Conservation (phyloP, 1,140 invertebrate species). For the Leucophenga varia region DNA sequence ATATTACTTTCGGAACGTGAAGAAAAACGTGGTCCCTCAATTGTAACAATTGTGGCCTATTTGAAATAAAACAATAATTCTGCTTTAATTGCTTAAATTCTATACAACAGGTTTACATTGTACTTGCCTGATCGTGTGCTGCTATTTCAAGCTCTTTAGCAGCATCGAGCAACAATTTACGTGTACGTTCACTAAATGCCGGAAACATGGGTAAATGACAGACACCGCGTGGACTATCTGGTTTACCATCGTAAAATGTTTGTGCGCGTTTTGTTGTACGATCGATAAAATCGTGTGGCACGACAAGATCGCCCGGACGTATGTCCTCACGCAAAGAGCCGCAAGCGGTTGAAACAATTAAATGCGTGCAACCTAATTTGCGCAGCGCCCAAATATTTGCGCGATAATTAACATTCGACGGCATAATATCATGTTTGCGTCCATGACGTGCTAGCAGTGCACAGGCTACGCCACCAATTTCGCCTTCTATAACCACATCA, state of each 20-base stretch:
- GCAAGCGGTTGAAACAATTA: slow-evolving; percentile 65
- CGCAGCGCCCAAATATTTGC: slow-evolving; percentile 94
- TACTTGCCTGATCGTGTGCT: slow-evolving; percentile 66
- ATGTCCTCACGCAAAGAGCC: slow-evolving; percentile 87
- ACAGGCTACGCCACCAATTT: slow-evolving; percentile 73
- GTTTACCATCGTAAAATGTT: slow-evolving; percentile 84
- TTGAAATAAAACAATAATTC: too few relatives aligned
- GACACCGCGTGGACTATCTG: slow-evolving; percentile 66
- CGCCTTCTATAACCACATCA: slow-evolving; percentile 72
- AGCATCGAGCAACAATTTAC: slow-evolving; percentile 67
- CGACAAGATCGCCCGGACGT: slow-evolving; percentile 80
- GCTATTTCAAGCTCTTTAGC: slow-evolving; percentile 62
- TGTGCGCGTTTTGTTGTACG: slow-evolving; percentile 69
- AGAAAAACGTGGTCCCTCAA: slow-evolving; percentile 87
- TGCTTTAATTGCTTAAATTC: too few relatives aligned
- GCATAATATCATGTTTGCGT: slow-evolving; percentile 73
- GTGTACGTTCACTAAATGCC: slow-evolving; percentile 73
- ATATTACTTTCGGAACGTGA: slow-evolving; percentile 86
- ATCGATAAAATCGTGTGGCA: slow-evolving; percentile 91
- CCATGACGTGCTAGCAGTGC: slow-evolving; percentile 87
- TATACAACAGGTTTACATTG: too few relatives aligned
- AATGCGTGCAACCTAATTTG: slow-evolving; percentile 80
- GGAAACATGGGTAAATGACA: slow-evolving; percentile 89
- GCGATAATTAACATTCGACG: slow-evolving; percentile 79
- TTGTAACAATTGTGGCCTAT: slow-evolving; percentile 82